Base-by-base conservation (phyloP, 2,797 vertebrate species). In the Manis javanica region DNA sequence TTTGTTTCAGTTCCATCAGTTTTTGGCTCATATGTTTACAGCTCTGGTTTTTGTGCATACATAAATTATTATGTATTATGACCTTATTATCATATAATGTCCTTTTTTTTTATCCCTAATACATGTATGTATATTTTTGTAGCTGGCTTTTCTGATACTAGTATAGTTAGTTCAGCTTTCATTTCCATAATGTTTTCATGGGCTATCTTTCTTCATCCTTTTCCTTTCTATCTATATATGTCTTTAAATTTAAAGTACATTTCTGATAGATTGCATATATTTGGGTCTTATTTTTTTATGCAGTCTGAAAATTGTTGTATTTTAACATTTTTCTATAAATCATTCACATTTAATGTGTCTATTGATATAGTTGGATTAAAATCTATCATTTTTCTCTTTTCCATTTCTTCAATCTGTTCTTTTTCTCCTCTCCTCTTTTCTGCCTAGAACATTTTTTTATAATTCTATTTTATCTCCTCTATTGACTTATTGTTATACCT, bases 191-290 rank as follows among this genome's bases (percentile, higher is more conserved):
- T 46, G 55, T 59, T 64, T 61, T 10, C 14, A 39, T 89, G 24
- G 37, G 61, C 64, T 34, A 31, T 78, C 39, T 75, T 88, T 85
- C 71, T 68, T n/a, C 31, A 66, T n/a, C 21, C 8, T 78, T 96
- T 94, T 53, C 4, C 13, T 96, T 77, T 74, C 72, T 78, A 31
- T 51, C 55, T 90, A 34, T 53, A 10, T 49, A 26, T 75, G 29
- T 72, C 51, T 95, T 93, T 81, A 72, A 81, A 74, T 37, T 51
- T 83, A 49, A 64, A 91, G 16, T 83, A 83, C 37, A 79, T 85
- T 96, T 83, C 34, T 63, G 49, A 24, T 46, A 68, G 29, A 39
- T 29, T 91, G 13, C 19, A 14, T n/a, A 46, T 90, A 77, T 66
- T 92, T 72, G 39, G 10, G 6, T 75, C 31, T 88, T 81, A 11